Evolutionary conservation across 2,888 invertebrate species (phyloP).

Genomic region (Nomada hirtipes): DNA sequence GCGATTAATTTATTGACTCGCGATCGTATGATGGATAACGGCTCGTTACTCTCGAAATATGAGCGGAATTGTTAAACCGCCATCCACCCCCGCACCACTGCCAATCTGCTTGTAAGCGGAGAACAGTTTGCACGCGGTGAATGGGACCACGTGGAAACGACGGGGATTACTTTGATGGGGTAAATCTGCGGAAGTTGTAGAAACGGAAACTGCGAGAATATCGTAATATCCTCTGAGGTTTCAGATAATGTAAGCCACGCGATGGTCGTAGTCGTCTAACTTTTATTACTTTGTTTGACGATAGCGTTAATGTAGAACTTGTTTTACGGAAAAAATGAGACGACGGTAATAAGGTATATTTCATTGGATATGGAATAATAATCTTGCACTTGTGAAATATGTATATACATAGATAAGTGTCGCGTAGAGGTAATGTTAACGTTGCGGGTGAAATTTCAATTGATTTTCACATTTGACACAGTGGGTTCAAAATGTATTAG

Average conservation of each 20-base stretch:
- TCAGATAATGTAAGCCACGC: neutral
- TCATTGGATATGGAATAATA: no score
- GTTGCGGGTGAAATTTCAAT: neutral
- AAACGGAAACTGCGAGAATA: neutral
- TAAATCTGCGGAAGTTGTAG: neutral
- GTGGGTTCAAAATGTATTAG: neutral
- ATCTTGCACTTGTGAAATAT: no score
- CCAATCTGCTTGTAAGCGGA: slow-evolving; percentile 24
- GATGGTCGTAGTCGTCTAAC: neutral
- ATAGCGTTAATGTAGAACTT: no score
- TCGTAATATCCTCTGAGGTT: neutral
- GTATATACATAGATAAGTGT: no score
- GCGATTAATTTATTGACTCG: slow-evolving; percentile 65
- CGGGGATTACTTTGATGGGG: slow-evolving; percentile 25
- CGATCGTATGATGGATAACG: slow-evolving; percentile 60
- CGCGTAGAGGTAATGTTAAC: no score
- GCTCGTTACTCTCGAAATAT: slow-evolving; percentile 43
- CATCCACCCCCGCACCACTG: neutral
- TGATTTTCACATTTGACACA: no score
- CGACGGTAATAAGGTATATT: no score
- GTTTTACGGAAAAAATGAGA: no score
- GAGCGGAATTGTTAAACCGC: slow-evolving; percentile 36
- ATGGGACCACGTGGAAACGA: slow-evolving; percentile 33
- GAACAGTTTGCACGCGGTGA: slow-evolving; percentile 19
- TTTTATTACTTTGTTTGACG: no score